Base-by-base conservation (phyloP, 2,113 vertebrate genomes). In the Oryzias melastigma region DNA sequence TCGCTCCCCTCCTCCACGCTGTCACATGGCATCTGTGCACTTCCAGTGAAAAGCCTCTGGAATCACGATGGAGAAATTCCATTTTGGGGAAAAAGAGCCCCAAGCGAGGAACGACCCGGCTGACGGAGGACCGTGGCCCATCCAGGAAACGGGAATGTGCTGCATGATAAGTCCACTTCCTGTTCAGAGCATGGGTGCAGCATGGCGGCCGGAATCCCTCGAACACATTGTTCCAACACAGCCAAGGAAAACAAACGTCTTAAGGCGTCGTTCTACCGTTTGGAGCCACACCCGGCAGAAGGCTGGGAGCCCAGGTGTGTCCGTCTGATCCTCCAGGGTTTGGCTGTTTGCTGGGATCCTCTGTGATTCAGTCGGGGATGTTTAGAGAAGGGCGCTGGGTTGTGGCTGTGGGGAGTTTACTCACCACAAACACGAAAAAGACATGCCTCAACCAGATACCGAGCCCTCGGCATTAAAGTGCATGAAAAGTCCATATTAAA, bases 131-230 rank as follows among this genome's bases (percentile, higher is more conserved):
- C n/a, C n/a, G n/a, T n/a, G n/a, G n/a, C n/a, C n/a, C n/a, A n/a
- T n/a, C 29, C 62, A 76, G 73, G 75, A 75, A 68, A 58, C 15
- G 19, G 14, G 50, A 68, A 62, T 35, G 27, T 41, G 63, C 8
- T 18, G 3, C 3, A 7, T 53, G 80, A 88, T 83, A 71, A 74
- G 45, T 27, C 14, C n/a, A 62, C 46, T 80, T 85, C 70, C 69
- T 77, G 55, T 67, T 77, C 53, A 54, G 17, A 2, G 43, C 27
- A 14, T 44, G 24, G 1, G 20, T 5, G 19, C 10, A 55, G 0
- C n/a, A 0, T 41, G 14, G 14, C 62, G 8, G 14, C 24, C 1
- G 24, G 17, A 16, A 14, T 44, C 16, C 5, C 54, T 15, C 13
- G 13, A 46, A 49, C 18, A 49, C 22, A 14, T 20, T 0, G 35